Conservation (phyloP, 2,797 vertebrate species). For the Schizopygopsis pylzovi region DNA sequence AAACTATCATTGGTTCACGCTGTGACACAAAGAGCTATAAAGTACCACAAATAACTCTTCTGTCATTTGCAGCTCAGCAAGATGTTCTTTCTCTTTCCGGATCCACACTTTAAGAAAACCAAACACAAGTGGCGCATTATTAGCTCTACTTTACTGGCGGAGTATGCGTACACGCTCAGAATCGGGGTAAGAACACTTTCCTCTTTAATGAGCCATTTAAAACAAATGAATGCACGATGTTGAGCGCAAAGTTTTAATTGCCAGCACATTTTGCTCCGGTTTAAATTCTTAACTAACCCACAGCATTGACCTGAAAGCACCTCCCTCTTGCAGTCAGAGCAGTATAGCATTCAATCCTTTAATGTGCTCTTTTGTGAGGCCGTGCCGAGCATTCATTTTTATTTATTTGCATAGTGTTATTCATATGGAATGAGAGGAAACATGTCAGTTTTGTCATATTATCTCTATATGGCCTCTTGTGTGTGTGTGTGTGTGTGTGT, state of each 20-base stretch:
- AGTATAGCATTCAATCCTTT: background rate
- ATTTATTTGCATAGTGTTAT: background rate
- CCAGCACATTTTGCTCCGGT: constrained; percentile 20
- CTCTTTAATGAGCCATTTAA: constrained; percentile 55
- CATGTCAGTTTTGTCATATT: background rate
- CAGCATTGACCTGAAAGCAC: background rate
- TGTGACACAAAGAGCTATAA: background rate
- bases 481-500: constrained; percentile 17
- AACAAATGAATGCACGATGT: background rate
- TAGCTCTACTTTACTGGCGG: constrained; percentile 87
- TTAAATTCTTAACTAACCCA: background rate
- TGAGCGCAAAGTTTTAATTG: background rate
- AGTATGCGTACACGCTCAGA: constrained; percentile 88
- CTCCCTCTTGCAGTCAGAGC: background rate
- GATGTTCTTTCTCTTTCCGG: constrained; percentile 96
- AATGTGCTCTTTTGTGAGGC: background rate
- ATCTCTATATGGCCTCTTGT: background rate
- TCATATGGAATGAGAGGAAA: background rate
- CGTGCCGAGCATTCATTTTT: background rate
- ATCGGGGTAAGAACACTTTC: constrained; percentile 79
- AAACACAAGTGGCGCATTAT: constrained; percentile 97
- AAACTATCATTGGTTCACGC: background rate
- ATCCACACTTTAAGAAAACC: constrained; percentile 95
- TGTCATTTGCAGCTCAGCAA: constrained; percentile 81
- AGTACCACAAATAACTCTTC: background rate